Evolutionary conservation across 2,888 invertebrate species (phyloP).

Genomic region (Drosophila mimetica): DNA sequence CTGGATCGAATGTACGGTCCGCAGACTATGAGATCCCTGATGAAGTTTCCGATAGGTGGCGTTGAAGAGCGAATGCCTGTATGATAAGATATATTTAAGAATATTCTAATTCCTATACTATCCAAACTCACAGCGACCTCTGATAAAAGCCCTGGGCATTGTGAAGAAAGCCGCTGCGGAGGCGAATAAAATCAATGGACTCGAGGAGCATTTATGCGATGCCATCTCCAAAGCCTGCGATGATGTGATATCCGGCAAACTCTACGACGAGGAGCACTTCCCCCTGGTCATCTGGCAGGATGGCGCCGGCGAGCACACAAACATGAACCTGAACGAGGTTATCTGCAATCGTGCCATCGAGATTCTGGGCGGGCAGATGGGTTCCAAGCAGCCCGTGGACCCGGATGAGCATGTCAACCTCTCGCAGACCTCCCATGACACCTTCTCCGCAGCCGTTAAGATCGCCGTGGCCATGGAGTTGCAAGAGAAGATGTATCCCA

Average conservation of each 20-base stretch:
- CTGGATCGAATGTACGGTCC: conserved; percentile 96
- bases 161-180: conserved; percentile 97
- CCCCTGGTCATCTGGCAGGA: conserved; percentile 99
- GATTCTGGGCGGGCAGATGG: conserved; percentile 93
- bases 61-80: conserved; percentile 97
- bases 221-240: conserved; percentile 95
- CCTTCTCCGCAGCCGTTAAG: conserved; percentile 99
- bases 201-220: conserved; percentile 92
- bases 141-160: conserved; percentile 96
- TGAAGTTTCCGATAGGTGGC: conserved; percentile 98
- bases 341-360: conserved; percentile 95
- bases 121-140: conserved; percentile 87
- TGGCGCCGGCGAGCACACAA: conserved; percentile 98
- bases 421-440: conserved; percentile 98
- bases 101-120: not conserved
- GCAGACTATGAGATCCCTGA: conserved; percentile 95
- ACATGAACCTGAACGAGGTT: conserved; percentile 99
- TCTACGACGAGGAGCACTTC: conserved; percentile 93
- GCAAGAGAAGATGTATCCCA: conserved; percentile 91
- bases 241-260: conserved; percentile 95
- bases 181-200: conserved; percentile 94
- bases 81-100: conserved; percentile 81
- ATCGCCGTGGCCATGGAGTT: conserved; percentile 96
- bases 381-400: conserved; percentile 96
- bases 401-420: conserved; percentile 99